Conservation (phyloP, 2,888 invertebrate genomes). For the Dromius quadrimaculatus region DNA sequence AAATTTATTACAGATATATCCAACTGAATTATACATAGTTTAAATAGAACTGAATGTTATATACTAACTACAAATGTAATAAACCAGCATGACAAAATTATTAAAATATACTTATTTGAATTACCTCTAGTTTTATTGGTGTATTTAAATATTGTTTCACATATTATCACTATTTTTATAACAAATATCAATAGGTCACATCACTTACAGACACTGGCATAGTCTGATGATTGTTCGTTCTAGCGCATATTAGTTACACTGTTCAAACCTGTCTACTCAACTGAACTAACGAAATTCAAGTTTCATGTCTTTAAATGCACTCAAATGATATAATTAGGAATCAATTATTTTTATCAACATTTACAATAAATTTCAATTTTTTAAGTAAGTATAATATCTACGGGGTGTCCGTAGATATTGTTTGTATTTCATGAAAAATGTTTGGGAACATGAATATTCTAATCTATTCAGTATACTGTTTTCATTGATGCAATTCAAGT, state of each 20-base stretch:
- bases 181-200: slow-evolving; percentile 31
- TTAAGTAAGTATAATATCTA: too few relatives aligned
- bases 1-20: slow-evolving; percentile 7
- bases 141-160: slow-evolving; percentile 43
- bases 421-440: too few relatives aligned
- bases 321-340: neutral
- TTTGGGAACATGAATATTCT: too few relatives aligned
- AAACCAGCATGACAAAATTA: slow-evolving; percentile 49
- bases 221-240: neutral
- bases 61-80: slow-evolving; percentile 45
- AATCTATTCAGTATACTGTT: too few relatives aligned
- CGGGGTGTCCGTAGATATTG: too few relatives aligned
- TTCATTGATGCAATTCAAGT: too few relatives aligned
- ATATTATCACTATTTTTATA: slow-evolving; percentile 27
- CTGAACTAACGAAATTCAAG: neutral
- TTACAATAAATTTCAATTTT: neutral
- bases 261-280: slow-evolving; percentile 9
- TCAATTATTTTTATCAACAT: neutral
- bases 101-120: slow-evolving; percentile 43
- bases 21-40: slow-evolving; percentile 12
- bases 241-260: neutral
- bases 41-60: slow-evolving; percentile 25
- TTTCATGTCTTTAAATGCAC: neutral
- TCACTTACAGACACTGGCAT: neutral
- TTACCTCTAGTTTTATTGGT: slow-evolving; percentile 39